Evolutionary conservation across 1,140 invertebrate species (phyloP).

Genomic region (Drosophila busckii): DNA sequence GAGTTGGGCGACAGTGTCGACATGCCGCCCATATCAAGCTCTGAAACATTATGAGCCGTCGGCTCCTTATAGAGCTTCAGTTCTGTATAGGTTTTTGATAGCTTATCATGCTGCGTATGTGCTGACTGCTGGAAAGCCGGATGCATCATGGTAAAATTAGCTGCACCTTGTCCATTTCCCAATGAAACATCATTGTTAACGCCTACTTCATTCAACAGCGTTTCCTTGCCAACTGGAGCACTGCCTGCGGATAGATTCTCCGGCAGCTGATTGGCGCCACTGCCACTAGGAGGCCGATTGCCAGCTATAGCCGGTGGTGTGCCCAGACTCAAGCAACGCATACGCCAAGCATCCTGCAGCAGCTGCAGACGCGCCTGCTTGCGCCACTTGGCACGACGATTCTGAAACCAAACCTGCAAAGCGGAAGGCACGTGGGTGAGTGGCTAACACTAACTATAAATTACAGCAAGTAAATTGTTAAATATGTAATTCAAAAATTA

Average conservation of each 20-base stretch:
- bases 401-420: constrained; percentile 94
- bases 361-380: constrained; percentile 91
- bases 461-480: neutral
- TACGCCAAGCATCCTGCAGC: constrained; percentile 92
- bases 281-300: constrained; percentile 18
- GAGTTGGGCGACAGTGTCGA: constrained; percentile 43
- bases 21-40: constrained; percentile 46
- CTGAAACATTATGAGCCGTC: constrained; percentile 28
- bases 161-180: constrained; percentile 13
- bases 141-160: constrained; percentile 78
- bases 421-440: neutral
- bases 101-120: constrained; percentile 45
- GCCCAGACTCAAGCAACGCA: constrained; percentile 89
- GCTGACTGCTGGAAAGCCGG: constrained; percentile 68
- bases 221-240: constrained; percentile 32
- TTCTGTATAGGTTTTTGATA: constrained; percentile 74
- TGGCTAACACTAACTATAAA: constrained; percentile 4
- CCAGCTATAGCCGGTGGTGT: constrained; percentile 81
- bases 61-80: constrained; percentile 75
- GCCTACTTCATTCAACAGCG: constrained; percentile 18
- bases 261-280: constrained; percentile 39
- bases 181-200: constrained; percentile 19
- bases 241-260: constrained; percentile 53
- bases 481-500: too few species aligned
- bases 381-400: constrained; percentile 91